Evolutionary conservation across 2,888 invertebrate genomes (phyloP).

Genomic region (Epinotia demarniana): DNA sequence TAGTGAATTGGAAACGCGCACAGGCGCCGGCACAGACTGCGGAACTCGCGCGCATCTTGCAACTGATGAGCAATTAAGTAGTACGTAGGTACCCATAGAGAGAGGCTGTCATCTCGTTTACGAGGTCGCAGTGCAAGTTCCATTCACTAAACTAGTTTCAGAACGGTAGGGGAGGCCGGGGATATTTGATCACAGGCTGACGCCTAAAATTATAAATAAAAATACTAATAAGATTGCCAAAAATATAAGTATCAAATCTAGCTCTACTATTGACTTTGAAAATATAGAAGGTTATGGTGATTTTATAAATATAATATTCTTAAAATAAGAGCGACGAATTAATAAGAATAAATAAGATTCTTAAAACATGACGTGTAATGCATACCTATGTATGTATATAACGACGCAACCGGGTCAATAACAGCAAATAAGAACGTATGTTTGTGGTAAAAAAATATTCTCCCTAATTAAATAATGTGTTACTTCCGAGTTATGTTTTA

Average conservation of each 20-base stretch:
- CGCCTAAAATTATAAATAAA: too few relatives aligned
- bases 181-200: too few relatives aligned
- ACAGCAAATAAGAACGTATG: not conserved
- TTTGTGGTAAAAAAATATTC: not conserved
- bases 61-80: slow-evolving; percentile 32
- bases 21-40: slow-evolving; percentile 18
- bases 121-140: slow-evolving; percentile 13
- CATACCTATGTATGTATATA: not conserved
- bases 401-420: not conserved
- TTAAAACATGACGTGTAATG: too few relatives aligned
- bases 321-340: too few relatives aligned
- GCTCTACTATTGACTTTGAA: too few relatives aligned
- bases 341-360: too few relatives aligned
- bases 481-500: not conserved
- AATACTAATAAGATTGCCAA: too few relatives aligned
- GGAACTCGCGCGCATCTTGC: slow-evolving; percentile 39
- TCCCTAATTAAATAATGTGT: not conserved
- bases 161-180: not conserved
- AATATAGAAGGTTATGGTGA: too few relatives aligned
- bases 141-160: slow-evolving; percentile 12
- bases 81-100: not conserved
- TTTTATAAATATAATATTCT: too few relatives aligned
- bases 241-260: too few relatives aligned
- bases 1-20: slow-evolving; percentile 9
- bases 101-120: slow-evolving; percentile 20